Evolutionary conservation across 2,113 vertebrate species (phyloP), one percentile per base, ranked within the genome.

Genomic region (Sinocyclocheilus grahami): DNA sequence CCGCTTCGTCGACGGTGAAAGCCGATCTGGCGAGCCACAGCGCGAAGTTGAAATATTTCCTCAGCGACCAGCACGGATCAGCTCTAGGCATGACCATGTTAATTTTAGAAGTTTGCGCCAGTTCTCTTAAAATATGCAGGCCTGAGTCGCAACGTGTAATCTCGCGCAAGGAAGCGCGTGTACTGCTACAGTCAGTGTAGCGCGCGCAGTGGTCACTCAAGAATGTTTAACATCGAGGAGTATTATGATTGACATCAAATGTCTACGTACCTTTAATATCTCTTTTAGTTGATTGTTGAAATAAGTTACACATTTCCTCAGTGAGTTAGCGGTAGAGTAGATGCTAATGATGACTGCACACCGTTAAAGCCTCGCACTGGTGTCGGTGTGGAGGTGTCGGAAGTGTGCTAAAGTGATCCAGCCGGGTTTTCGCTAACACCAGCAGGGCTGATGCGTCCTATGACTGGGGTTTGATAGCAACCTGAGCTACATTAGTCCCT

Each of bases 281-380:
- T 2, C 0, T 72, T 11, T 22, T 22, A 72, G 18, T 11, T 39
- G 0, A 37, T 39, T 20, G 67, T 10, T 16, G 8, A 1, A 11
- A 4, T 11, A 39, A 39, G 33, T 46, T 46, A 0, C 9, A 10
- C 9, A 46, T 46, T 46, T 46, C 42, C 2, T 46, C 10, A 46
- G 42, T 46, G 42, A 46, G 7, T 46, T 46, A 46, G 10, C 9
- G 42, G 9, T 11, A 46, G 10, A 10, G 10, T 46, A 3, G 30
- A 33, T 33, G 30, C 30, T 10, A 6, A 12, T 39, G 5, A n/a
- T 58, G 30, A 42, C 10, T 4, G 97, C 97, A 97, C 97, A 93
- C 96, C 91, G 87, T 97, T 98, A 97, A 96, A 99, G 87, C 97
- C 95, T 93, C 93, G 93, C 95, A 96, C 92, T 90, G 91, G 90